A percentile compares a stretch with the other conserved stretches of the same genome.
phyloP scores from a whole-genome alignment of 2,113 vertebrate genomes.

The Pitta sordida region DNA sequence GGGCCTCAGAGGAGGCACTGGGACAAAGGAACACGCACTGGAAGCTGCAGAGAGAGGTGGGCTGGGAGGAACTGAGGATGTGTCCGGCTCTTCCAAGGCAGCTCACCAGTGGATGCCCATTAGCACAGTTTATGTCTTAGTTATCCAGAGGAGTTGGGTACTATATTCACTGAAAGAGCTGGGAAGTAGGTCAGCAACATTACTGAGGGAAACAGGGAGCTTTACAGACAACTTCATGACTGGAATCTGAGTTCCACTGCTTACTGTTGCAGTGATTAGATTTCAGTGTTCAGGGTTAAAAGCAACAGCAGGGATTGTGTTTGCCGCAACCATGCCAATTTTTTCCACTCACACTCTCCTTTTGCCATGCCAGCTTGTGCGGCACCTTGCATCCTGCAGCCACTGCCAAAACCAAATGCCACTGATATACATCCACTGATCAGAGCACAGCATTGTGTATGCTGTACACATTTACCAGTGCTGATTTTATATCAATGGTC shows the following conservation, averaged over 20 bases:
- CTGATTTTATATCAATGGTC: background rate
- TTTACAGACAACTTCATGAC: constrained; percentile 2
- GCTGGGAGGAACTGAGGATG: background rate
- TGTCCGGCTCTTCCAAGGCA: background rate
- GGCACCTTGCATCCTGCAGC: background rate
- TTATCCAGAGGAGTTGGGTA: background rate
- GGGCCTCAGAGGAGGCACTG: background rate
- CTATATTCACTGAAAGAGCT: background rate
- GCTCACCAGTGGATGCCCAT: background rate
- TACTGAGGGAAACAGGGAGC: background rate
- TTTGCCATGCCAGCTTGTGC: background rate
- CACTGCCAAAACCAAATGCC: background rate
- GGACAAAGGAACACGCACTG: background rate
- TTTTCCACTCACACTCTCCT: background rate
- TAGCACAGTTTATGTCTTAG: background rate
- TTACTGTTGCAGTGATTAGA: background rate
- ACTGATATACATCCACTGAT: background rate
- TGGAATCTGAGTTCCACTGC: background rate
- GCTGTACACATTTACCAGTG: background rate
- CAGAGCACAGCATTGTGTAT: background rate
- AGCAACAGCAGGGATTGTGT: background rate
- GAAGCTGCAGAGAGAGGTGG: background rate
- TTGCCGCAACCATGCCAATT: background rate
- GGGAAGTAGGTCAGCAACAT: constrained; percentile 35
- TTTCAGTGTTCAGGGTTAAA: background rate